phyloP scores from a whole-genome alignment of 1,140 invertebrate genomes.

The Bombus affinis region DNA sequence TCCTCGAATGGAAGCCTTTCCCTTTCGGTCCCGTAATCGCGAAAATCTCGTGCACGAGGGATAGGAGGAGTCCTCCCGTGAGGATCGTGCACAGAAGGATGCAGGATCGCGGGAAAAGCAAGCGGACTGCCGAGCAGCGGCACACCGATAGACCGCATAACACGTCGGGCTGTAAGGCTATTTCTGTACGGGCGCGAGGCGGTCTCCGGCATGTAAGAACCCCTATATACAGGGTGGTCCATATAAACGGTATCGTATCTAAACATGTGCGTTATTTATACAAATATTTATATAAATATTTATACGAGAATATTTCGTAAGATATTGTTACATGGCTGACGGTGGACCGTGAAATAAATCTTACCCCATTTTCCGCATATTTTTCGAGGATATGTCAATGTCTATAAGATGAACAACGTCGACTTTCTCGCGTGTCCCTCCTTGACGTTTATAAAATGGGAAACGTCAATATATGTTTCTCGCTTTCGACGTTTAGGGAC shows the following conservation, averaged over 20 bases:
- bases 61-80: background rate
- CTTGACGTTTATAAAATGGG: too few species aligned
- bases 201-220: conserved; percentile 59
- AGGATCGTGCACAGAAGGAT: conserved; percentile 9
- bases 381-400: too few species aligned
- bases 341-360: too few species aligned
- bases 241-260: background rate
- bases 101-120: conserved; percentile 57
- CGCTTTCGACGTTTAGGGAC: too few species aligned
- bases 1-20: background rate
- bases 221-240: conserved; percentile 30
- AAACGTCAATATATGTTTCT: too few species aligned
- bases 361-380: too few species aligned
- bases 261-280: background rate
- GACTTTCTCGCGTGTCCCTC: too few species aligned
- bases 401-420: too few species aligned
- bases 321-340: background rate
- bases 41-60: background rate
- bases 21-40: background rate
- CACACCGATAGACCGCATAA: conserved; percentile 62
- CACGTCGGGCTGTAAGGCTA: conserved; percentile 64
- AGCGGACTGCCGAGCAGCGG: conserved; percentile 52
- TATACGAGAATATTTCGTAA: background rate
- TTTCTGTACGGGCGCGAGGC: conserved; percentile 67
- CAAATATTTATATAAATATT: background rate